Conservation (phyloP, 2,888 invertebrate species). For the Spicauda simplicius region DNA sequence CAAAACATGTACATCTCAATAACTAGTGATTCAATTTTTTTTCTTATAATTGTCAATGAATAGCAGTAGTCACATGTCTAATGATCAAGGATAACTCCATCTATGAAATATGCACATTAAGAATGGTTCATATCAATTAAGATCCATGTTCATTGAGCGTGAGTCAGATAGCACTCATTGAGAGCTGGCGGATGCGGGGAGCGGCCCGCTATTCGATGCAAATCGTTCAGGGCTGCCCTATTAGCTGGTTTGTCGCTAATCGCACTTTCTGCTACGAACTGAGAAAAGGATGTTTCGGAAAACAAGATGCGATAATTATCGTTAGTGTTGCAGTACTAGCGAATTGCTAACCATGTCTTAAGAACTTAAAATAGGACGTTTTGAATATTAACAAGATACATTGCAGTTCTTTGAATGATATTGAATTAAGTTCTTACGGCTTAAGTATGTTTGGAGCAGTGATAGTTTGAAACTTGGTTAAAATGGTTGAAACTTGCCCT, state of each 20-base stretch:
- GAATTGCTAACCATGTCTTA: too few relatives aligned
- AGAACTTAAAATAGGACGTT: too few relatives aligned
- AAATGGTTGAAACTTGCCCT: too few relatives aligned
- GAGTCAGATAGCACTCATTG: conserved; percentile 74
- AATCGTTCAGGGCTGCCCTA: conserved; percentile 49
- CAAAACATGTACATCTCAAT: too few relatives aligned
- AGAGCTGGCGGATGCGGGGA: conserved; percentile 52
- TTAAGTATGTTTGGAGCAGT: too few relatives aligned
- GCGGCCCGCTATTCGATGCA: conserved; percentile 56
- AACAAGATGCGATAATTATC: neutral
- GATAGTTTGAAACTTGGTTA: too few relatives aligned
- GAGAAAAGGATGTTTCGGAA: neutral
- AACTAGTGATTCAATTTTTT: too few relatives aligned
- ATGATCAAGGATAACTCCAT: conserved; percentile 43
- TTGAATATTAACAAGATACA: too few relatives aligned
- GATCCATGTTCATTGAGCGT: conserved; percentile 50
- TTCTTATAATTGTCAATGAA: neutral
- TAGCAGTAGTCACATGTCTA: neutral
- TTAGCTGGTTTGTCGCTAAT: conserved; percentile 5
- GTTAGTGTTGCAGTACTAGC: neutral
- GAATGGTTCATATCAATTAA: too few relatives aligned
- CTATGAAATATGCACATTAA: conserved; percentile 57
- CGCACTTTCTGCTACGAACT: neutral
- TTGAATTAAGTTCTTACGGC: too few relatives aligned
- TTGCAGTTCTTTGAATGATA: too few relatives aligned